phyloP scores from a whole-genome alignment of 2,888 invertebrate genomes.

The Drosophila buzzatii region DNA sequence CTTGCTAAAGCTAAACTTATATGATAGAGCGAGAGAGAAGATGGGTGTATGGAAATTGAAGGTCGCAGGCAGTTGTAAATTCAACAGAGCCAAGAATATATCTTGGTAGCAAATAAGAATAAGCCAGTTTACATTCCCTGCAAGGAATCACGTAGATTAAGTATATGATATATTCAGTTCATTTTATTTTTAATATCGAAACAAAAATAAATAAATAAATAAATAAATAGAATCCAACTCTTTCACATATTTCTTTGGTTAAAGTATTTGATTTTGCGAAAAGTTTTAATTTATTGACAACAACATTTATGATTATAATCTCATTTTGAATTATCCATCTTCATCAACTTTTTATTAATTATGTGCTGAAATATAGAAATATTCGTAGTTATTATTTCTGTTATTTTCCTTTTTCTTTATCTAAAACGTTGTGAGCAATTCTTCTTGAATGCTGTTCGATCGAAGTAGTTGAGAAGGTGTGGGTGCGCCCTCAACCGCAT shows the following conservation, averaged over 20 bases:
- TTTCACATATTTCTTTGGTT: background rate
- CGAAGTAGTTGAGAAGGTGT: conserved; percentile 88
- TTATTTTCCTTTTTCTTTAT: conserved; percentile 6
- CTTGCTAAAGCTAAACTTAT: background rate
- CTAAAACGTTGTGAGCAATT: conserved; percentile 88
- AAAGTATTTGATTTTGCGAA: conserved; percentile 5
- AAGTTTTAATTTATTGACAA: conserved; percentile 14
- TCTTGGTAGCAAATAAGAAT: too few species aligned
- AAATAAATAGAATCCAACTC: background rate
- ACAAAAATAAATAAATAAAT: too few species aligned
- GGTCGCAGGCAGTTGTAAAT: background rate
- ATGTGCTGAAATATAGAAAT: conserved; percentile 15
- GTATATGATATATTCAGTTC: too few species aligned
- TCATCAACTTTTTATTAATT: background rate
- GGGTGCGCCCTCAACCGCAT: conserved; percentile 87
- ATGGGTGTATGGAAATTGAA: background rate
- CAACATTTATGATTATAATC: conserved; percentile 16
- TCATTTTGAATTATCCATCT: conserved; percentile 3
- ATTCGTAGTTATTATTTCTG: conserved; percentile 4
- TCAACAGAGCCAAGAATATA: too few species aligned
- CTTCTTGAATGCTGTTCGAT: conserved; percentile 94
- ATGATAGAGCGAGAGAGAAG: background rate
- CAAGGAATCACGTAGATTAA: too few species aligned
- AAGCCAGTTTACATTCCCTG: too few species aligned
- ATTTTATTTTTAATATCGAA: too few species aligned